Percentiles rank a stretch among this genome's conserved stretches.
Conservation (phyloP, 2,797 vertebrate genomes). For the Muscicapa striata region DNA sequence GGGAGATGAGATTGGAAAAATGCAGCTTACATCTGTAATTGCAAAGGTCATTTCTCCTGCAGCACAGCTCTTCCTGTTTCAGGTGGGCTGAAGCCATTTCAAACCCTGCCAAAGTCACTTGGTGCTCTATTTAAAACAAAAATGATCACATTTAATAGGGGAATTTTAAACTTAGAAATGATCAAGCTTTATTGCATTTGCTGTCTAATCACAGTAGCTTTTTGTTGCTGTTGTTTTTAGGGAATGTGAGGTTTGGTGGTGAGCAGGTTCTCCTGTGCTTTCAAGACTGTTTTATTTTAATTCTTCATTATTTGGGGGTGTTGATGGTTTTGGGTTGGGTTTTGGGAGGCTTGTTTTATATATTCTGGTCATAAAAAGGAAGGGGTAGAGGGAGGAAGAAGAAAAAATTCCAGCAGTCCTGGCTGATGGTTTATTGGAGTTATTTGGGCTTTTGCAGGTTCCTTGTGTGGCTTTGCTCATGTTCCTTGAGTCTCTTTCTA, state of each 20-base stretch:
- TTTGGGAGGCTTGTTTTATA: rapidly evolving
- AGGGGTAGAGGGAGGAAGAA: background rate
- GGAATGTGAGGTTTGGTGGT: background rate
- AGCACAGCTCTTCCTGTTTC: background rate
- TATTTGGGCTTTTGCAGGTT: background rate
- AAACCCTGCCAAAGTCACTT: background rate
- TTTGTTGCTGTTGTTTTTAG: background rate
- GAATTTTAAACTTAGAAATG: background rate
- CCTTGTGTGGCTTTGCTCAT: rapidly evolving
- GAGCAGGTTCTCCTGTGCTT: background rate
- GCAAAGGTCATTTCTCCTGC: slow-evolving; percentile 1
- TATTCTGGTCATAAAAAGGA: background rate
- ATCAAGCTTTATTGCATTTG: background rate
- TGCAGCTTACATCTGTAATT: background rate
- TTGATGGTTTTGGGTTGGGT: background rate
- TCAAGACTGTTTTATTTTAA: background rate
- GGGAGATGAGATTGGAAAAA: background rate
- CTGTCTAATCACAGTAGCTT: background rate
- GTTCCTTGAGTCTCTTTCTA: background rate
- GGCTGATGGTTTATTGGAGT: background rate
- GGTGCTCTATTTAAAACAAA: background rate
- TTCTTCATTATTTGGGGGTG: background rate
- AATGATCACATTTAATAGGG: background rate
- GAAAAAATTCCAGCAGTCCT: background rate
- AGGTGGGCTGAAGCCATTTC: background rate